Evolutionary conservation across 2,888 invertebrate genomes (phyloP).

Genomic region (Brenthis daphne): DNA sequence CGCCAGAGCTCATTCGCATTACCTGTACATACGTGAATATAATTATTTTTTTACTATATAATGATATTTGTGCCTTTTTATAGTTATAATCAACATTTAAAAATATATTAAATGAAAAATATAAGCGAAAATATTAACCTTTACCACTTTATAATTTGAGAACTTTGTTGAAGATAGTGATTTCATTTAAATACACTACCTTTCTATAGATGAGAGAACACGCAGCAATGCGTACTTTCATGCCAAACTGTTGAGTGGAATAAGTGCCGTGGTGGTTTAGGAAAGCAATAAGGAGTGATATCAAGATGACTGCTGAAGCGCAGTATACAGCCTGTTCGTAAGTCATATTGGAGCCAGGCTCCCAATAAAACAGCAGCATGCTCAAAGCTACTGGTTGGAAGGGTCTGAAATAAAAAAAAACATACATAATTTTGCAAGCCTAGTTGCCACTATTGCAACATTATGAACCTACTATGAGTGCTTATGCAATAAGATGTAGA

Average conservation of each 20-base stretch:
- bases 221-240: constrained; percentile 90
- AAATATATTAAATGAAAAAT: neutral
- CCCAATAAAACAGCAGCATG: constrained; percentile 85
- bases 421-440: constrained; percentile 22
- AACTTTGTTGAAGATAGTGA: neutral
- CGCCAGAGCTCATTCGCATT: constrained; percentile 88
- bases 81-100: neutral
- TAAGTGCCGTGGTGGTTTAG: constrained; percentile 86
- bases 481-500: too few relatives aligned
- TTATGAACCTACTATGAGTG: too few relatives aligned
- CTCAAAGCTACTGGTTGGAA: constrained; percentile 86
- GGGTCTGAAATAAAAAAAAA: constrained; percentile 68
- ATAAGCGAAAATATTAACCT: too few relatives aligned
- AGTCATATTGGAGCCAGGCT: constrained; percentile 71
- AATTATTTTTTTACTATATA: neutral
- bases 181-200: constrained; percentile 68
- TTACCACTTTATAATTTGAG: neutral
- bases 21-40: constrained; percentile 56
- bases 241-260: constrained; percentile 88
- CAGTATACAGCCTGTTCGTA: constrained; percentile 84
- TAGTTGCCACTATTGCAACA: too few relatives aligned
- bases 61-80: neutral
- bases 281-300: constrained; percentile 81
- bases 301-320: constrained; percentile 81
- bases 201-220: constrained; percentile 93